Evolutionary conservation across 2,888 invertebrate genomes (phyloP), one percentile per base, ranked within the genome.

Genomic region (Papilio protenor): DNA sequence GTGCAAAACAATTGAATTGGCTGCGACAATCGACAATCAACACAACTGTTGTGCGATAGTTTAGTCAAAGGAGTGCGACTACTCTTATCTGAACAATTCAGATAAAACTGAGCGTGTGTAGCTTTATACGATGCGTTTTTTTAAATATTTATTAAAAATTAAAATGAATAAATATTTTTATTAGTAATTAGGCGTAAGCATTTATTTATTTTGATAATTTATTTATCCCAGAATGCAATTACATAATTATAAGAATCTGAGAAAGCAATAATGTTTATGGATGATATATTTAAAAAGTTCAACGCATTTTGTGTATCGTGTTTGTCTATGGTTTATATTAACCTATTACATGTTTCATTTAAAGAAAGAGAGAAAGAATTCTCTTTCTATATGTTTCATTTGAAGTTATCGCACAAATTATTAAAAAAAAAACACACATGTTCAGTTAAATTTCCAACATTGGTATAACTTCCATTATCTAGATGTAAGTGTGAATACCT

Each of bases 401-500:
- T 47, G 33, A 77, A 76, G 78, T 47, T 64, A 74, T 57, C 78
- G 80, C 84, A 84, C 85, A 85, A 85, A 82, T 80, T 79, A 83
- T 82, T 81, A 76, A 69, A 78, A 80, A 81, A 61, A 59, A 27
- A 59, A 71, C 61, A 70, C 78, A 80, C 80, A 81, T 70, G 80
- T 82, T 81, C 8, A 40, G 84, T 82, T 82, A 83, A 81, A 80
- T 80, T 82, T 83, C 86, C 83, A 86, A 87, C 82, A 86, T 86
- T 85, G 82, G 81, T 80, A 73, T 81, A 82, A 86, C 85, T 86
- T 87, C 86, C 85, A 86, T 85, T 83, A 83, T 85, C 79, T 84
- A 85, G 83, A 79, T 82, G 81, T 88, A 87, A 87, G 87, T 87
- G 85, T 86, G 85, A 83, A 84, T 83, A 86, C 5, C 0, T 21